Conservation (phyloP, 2,797 vertebrate species). For the Liparis tanakae region DNA sequence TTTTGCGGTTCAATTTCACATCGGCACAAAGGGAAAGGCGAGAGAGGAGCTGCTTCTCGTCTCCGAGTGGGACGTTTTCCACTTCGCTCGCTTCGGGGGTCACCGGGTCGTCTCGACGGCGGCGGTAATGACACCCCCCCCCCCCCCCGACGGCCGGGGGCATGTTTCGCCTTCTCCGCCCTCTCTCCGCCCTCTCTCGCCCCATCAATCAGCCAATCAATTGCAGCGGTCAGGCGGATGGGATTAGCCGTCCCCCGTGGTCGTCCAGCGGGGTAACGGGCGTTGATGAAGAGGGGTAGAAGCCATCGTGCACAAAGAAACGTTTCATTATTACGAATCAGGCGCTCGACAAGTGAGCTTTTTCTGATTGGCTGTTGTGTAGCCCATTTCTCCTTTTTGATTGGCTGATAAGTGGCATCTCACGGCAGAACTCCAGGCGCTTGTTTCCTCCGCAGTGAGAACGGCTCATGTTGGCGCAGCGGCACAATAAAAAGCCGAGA, state of each 20-base stretch:
- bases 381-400: too few species aligned
- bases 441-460: too few species aligned
- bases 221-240: constrained; percentile 63
- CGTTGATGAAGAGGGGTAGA: too few species aligned
- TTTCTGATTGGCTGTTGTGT: too few species aligned
- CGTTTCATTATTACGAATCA: too few species aligned
- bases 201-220: constrained; percentile 73
- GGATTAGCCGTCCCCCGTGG: constrained; percentile 66
- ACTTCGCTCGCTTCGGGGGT: constrained; percentile 33
- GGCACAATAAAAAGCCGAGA: too few species aligned
- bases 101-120: constrained; percentile 41
- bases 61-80: neutral
- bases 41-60: constrained; percentile 33
- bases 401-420: too few species aligned
- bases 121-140: constrained; percentile 61
- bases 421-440: too few species aligned
- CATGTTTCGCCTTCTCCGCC: constrained; percentile 35
- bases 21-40: constrained; percentile 1
- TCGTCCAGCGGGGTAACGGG: constrained; percentile 45
- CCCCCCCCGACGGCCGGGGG: constrained; percentile 49
- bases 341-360: too few species aligned
- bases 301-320: too few species aligned
- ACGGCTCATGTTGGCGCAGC: too few species aligned
- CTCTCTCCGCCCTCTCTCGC: constrained; percentile 1
- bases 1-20: constrained; percentile 32